A percentile compares a stretch with the other conserved stretches of the same genome.
Evolutionary conservation across 2,888 invertebrate species (phyloP).

Genomic region (Agrochola lychnidis): DNA sequence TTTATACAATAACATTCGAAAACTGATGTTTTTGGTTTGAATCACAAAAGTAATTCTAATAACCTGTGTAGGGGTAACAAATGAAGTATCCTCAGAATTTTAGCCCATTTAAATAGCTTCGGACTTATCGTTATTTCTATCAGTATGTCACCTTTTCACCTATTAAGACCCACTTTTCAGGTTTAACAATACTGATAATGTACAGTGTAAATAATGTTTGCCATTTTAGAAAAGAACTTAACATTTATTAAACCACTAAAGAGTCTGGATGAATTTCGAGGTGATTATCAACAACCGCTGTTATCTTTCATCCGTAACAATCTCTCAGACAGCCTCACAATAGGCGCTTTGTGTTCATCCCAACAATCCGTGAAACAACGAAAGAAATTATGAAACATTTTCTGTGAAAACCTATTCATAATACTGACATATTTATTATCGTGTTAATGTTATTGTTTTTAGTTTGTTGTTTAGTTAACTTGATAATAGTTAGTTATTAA

Average conservation of each 20-base stretch:
- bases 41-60: not conserved
- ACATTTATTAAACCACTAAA: not conserved
- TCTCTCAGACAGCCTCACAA: conserved; percentile 28
- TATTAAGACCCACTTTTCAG: too few species aligned
- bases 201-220: not conserved
- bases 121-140: not conserved
- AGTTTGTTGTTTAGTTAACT: not conserved
- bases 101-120: not conserved
- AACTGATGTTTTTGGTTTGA: not conserved
- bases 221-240: not conserved
- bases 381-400: conserved; percentile 10
- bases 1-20: not conserved
- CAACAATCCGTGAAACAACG: conserved; percentile 2
- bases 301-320: conserved; percentile 15
- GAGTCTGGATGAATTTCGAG: not conserved
- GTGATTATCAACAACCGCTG: not conserved
- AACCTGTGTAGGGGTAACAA: not conserved
- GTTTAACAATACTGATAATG: too few species aligned
- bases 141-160: not conserved
- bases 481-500: not conserved
- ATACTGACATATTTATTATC: not conserved
- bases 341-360: conserved; percentile 5
- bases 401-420: conserved; percentile 5
- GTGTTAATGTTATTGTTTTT: conserved; percentile 1
- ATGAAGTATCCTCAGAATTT: not conserved